Percentiles rank a stretch among this genome's conserved stretches.
Conservation (phyloP, 2,113 vertebrate genomes). For the Theristicus caerulescens region DNA sequence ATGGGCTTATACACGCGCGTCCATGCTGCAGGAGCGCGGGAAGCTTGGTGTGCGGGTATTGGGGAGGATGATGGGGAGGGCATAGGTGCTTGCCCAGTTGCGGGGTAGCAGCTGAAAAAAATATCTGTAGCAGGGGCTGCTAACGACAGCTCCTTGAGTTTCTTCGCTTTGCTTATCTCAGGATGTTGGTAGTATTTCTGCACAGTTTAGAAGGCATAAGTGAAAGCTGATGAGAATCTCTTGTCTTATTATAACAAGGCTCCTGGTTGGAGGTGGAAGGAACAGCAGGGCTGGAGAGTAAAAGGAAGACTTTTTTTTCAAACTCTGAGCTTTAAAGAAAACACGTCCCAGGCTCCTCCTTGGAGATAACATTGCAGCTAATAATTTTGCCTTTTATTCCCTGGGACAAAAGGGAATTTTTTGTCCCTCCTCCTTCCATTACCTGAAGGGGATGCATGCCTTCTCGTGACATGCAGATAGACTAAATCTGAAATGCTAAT, state of each 20-base stretch:
- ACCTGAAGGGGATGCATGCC: slow-evolving; percentile 53
- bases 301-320: background rate
- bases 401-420: slow-evolving; percentile 22
- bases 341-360: background rate
- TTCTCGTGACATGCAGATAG: slow-evolving; percentile 43
- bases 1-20: rapidly evolving
- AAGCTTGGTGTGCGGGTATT: rapidly evolving
- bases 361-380: slow-evolving; percentile 21
- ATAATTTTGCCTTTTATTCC: slow-evolving; percentile 35
- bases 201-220: slow-evolving; percentile 53
- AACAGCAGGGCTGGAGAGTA: background rate
- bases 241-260: slow-evolving; percentile 55
- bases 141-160: slow-evolving; percentile 3
- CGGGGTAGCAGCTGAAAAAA: background rate
- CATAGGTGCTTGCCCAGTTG: background rate
- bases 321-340: slow-evolving; percentile 35
- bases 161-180: slow-evolving; percentile 37
- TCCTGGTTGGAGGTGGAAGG: slow-evolving; percentile 41
- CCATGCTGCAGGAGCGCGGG: background rate
- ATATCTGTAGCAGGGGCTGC: background rate
- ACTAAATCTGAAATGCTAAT: slow-evolving; percentile 71
- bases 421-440: background rate
- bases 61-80: background rate
- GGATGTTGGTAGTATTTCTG: slow-evolving; percentile 37
- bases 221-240: slow-evolving; percentile 54